phyloP scores from a whole-genome alignment of 2,113 vertebrate genomes.

The Pardalotus punctatus region DNA sequence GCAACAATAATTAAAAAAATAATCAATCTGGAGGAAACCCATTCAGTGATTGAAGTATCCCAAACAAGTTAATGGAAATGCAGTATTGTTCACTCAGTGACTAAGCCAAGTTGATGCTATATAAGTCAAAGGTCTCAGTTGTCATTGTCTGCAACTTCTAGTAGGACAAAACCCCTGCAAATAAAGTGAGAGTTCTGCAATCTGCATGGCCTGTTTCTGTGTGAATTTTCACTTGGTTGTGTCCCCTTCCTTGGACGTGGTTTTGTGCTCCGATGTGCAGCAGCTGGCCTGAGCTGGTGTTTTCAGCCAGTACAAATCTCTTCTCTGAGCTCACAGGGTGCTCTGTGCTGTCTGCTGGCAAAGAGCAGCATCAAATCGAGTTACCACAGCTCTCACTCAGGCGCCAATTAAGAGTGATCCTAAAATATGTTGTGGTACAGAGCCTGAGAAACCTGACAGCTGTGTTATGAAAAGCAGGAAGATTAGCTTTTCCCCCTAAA shows the following conservation, averaged over 20 bases:
- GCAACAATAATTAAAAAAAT: background rate
- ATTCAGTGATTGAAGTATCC: background rate
- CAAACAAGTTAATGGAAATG: background rate
- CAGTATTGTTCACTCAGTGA: background rate
- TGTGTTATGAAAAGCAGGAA: background rate
- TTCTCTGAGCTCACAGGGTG: background rate
- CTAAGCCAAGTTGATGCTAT: background rate
- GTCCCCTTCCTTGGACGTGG: background rate
- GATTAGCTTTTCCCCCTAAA: background rate
- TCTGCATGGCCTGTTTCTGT: background rate
- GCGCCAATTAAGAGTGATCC: background rate
- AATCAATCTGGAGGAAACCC: background rate
- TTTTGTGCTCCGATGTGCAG: background rate
- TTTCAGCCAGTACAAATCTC: background rate
- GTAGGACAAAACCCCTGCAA: background rate
- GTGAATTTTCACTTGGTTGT: background rate
- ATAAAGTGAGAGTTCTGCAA: background rate
- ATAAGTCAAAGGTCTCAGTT: background rate
- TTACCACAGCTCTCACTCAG: background rate
- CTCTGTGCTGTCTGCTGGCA: background rate
- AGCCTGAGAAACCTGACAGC: background rate
- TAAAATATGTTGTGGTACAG: background rate
- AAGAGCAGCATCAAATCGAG: background rate
- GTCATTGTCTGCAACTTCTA: background rate
- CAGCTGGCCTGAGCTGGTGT: background rate